Conservation (phyloP, 2,888 invertebrate genomes). For the Xanthorhoe designata region DNA sequence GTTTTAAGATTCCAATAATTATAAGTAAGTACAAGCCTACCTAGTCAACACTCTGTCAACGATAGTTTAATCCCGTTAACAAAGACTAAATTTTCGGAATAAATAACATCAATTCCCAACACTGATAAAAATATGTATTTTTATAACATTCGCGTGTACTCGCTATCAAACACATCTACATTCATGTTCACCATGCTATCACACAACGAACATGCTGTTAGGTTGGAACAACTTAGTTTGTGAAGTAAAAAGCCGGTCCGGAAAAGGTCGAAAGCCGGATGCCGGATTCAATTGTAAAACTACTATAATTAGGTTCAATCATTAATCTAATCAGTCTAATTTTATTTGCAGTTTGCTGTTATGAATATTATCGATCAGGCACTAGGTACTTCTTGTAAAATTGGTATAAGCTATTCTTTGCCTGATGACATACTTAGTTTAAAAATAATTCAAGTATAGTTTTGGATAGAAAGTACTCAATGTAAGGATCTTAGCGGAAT, state of each 20-base stretch:
- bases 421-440: too few species aligned
- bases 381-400: too few species aligned
- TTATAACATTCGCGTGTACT: slow-evolving; percentile 17
- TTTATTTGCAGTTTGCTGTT: not conserved
- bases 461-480: too few species aligned
- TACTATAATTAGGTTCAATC: too few species aligned
- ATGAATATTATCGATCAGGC: too few species aligned
- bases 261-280: not conserved
- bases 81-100: not conserved
- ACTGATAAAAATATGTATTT: slow-evolving; percentile 4
- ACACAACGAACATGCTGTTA: slow-evolving; percentile 23
- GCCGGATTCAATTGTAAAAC: not conserved
- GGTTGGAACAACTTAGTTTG: not conserved
- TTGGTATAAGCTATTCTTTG: too few species aligned
- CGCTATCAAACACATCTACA: slow-evolving; percentile 31
- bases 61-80: too few species aligned
- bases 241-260: slow-evolving; percentile 3
- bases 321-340: not conserved
- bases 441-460: too few species aligned
- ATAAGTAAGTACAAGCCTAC: too few species aligned
- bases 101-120: not conserved
- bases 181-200: slow-evolving; percentile 22
- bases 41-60: too few species aligned
- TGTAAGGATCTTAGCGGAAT: too few species aligned
- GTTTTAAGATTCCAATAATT: too few species aligned